These are phyloP conservation scores for Dicrurus megarhynchus DNA, from an alignment of 2,113 vertebrate genomes.

Conservation along the genomic window DNA sequence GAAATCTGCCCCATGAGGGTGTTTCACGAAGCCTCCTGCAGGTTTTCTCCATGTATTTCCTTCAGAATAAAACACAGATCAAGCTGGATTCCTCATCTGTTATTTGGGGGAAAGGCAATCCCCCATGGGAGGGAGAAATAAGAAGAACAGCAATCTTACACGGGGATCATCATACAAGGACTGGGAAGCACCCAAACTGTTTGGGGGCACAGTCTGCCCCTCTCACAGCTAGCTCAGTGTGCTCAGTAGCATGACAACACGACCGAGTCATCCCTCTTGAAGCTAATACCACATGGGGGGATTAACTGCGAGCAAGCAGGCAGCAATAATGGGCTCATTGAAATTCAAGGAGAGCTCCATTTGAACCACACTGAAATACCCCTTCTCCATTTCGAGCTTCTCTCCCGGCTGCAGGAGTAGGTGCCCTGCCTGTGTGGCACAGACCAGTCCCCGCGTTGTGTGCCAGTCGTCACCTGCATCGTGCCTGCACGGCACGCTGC, in stretches of 20 bases:
- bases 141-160: not conserved
- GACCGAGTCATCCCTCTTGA: not conserved
- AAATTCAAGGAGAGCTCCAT: not conserved
- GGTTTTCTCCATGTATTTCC: not conserved
- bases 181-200: not conserved
- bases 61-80: not conserved
- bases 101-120: not conserved
- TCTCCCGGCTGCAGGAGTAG: fast-evolving
- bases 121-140: not conserved
- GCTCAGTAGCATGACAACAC: not conserved
- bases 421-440: fast-evolving
- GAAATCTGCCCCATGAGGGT: fast-evolving
- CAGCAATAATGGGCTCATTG: not conserved
- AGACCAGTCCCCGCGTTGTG: fast-evolving
- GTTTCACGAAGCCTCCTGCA: not conserved
- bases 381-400: not conserved
- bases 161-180: fast-evolving
- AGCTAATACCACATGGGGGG: not conserved
- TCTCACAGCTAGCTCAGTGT: not conserved
- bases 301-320: not conserved
- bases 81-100: not conserved
- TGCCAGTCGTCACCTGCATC: not conserved
- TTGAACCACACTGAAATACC: not conserved
- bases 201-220: not conserved
- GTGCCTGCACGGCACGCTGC: fast-evolving